These are phyloP conservation scores for Hirtodrosophila alboralis DNA, from an alignment of 2,888 invertebrate species.

Conservation along the genomic window DNA sequence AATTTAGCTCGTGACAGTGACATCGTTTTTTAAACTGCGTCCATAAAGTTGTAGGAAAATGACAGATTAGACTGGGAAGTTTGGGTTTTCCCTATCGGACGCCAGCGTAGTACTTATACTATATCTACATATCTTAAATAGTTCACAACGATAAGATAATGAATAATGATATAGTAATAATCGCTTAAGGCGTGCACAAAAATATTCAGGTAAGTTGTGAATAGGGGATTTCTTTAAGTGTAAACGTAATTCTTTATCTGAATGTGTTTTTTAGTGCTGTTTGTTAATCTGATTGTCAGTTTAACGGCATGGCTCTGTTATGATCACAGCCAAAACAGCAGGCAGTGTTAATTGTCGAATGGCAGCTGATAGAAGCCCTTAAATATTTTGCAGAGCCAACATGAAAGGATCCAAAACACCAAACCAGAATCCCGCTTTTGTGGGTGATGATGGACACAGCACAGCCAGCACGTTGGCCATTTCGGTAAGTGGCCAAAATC, in stretches of 20 bases:
- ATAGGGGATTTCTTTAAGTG: no score
- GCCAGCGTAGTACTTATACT: no score
- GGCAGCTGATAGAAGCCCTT: constrained; percentile 32
- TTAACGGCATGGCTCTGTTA: constrained; percentile 32
- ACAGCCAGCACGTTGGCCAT: constrained; percentile 63
- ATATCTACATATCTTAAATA: no score
- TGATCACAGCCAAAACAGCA: constrained; percentile 22
- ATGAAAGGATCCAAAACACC: constrained; percentile 62
- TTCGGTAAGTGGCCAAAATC: constrained; percentile 54
- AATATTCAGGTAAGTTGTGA: no score
- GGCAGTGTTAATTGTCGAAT: constrained; percentile 40
- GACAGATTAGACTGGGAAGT: no score
- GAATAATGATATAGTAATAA: no score
- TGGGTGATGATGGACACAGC: constrained; percentile 81
- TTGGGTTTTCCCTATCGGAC: no score
- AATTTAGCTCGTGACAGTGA: constrained; percentile 28
- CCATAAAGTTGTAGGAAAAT: background rate
- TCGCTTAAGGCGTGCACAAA: no score
- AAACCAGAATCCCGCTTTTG: constrained; percentile 81
- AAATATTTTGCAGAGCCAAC: constrained; percentile 11
- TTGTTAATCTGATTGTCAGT: constrained; percentile 61
- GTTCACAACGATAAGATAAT: no score
- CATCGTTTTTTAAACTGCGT: constrained; percentile 11
- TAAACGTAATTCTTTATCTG: constrained; percentile 33
- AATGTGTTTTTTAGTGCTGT: constrained; percentile 13